phyloP scores from a whole-genome alignment of 1,140 invertebrate species.

The Rhyacophila brunnea region DNA sequence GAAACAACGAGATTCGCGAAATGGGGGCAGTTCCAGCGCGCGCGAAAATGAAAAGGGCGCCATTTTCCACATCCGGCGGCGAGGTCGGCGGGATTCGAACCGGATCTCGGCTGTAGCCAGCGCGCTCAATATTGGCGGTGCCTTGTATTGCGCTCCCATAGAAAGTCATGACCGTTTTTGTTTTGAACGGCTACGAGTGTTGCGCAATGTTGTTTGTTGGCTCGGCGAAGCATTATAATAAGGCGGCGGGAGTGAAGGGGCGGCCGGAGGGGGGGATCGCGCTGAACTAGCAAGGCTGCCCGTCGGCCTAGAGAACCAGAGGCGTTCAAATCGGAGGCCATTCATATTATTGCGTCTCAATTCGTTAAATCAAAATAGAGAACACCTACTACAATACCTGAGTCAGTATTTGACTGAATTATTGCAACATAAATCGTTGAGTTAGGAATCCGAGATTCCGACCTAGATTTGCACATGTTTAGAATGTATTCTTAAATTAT shows the following conservation, averaged over 20 bases:
- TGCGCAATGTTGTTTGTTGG: constrained; percentile 16
- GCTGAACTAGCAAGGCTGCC: constrained; percentile 1
- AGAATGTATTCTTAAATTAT: too few relatives aligned
- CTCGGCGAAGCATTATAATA: constrained; percentile 1
- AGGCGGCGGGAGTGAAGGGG: not conserved
- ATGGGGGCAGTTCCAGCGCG: not conserved
- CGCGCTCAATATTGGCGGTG: constrained; percentile 5
- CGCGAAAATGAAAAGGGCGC: not conserved
- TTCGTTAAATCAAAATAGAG: too few relatives aligned
- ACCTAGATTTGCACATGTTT: too few relatives aligned
- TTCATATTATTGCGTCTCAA: too few relatives aligned
- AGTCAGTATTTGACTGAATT: too few relatives aligned
- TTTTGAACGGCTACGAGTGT: constrained; percentile 8
- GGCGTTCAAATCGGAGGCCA: not conserved
- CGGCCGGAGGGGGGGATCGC: not conserved
- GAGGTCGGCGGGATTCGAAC: not conserved
- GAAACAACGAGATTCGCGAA: not conserved
- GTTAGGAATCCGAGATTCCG: too few relatives aligned
- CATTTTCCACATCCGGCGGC: not conserved
- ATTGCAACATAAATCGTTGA: too few relatives aligned
- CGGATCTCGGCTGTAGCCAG: constrained; percentile 9
- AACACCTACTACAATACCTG: too few relatives aligned
- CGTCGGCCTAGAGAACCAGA: not conserved
- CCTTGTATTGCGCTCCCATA: constrained; percentile 2
- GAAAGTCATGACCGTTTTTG: constrained; percentile 29